Percentiles rank a stretch among this genome's conserved stretches.
phyloP scores from a whole-genome alignment of 2,113 vertebrate species.

The Drymodes brunneopygia region DNA sequence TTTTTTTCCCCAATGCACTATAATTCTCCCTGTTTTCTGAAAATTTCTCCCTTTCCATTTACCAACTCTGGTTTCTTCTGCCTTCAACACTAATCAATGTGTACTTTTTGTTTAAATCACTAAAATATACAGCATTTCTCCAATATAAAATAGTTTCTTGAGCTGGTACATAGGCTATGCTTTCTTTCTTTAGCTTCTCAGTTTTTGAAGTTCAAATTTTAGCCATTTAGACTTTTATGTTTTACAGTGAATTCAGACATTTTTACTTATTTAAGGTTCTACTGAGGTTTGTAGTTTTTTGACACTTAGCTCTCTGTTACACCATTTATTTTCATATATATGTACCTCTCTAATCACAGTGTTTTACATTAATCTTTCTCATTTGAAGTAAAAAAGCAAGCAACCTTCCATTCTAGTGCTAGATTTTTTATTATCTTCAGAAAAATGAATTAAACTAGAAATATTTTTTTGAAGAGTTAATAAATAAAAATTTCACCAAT shows the following conservation, averaged over 20 bases:
- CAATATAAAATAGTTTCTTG: background rate
- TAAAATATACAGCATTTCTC: background rate
- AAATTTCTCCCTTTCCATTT: background rate
- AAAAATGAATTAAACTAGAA: background rate
- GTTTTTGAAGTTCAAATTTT: background rate
- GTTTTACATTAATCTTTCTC: background rate
- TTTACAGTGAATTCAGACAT: background rate
- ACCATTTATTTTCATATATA: background rate
- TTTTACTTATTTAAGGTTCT: background rate
- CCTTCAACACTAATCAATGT: background rate
- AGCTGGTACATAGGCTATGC: background rate
- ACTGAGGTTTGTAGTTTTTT: background rate
- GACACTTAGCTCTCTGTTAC: background rate
- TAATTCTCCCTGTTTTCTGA: background rate
- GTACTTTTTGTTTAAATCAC: background rate
- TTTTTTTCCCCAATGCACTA: background rate
- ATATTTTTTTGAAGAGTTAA: background rate
- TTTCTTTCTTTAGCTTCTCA: background rate
- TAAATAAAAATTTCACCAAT: background rate
- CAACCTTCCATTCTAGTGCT: background rate
- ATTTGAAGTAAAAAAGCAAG: background rate
- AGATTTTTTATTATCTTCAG: background rate
- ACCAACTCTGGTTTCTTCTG: background rate
- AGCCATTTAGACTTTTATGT: background rate
- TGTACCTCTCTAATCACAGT: background rate